These are phyloP conservation scores for Drosophila tani DNA, from an alignment of 1,140 invertebrate genomes.

Conservation along the genomic window DNA sequence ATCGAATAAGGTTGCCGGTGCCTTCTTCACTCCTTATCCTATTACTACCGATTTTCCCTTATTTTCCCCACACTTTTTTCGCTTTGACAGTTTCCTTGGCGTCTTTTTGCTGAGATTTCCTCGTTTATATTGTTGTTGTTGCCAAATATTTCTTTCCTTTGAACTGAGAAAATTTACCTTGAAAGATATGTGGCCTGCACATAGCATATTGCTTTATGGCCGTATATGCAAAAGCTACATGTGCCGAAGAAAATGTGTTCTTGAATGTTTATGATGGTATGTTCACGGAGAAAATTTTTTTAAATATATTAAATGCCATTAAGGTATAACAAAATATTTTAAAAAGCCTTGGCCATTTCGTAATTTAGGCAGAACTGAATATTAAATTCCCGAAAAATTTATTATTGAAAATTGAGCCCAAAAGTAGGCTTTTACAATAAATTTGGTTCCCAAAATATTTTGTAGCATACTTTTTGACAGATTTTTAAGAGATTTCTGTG, in stretches of 20 bases:
- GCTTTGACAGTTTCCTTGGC: slow-evolving; percentile 21
- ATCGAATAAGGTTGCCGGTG: slow-evolving; percentile 17
- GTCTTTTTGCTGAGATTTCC: slow-evolving; percentile 22
- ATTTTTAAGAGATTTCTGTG: neutral
- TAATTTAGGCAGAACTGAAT: too few species aligned
- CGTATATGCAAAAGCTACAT: slow-evolving; percentile 5
- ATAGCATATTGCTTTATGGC: slow-evolving; percentile 10
- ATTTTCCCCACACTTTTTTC: slow-evolving; percentile 20
- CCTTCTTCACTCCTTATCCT: slow-evolving; percentile 3
- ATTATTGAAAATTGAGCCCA: too few species aligned
- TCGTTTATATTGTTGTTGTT: slow-evolving; percentile 21
- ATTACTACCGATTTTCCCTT: slow-evolving; percentile 8
- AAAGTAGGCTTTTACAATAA: neutral
- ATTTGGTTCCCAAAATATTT: neutral
- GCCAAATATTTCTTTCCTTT: slow-evolving; percentile 57
- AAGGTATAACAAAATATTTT: too few species aligned
- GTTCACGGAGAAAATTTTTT: slow-evolving; percentile 1
- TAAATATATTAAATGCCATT: neutral
- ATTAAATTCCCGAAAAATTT: too few species aligned
- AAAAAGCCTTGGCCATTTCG: too few species aligned
- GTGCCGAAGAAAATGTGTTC: slow-evolving; percentile 6
- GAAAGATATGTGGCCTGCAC: slow-evolving; percentile 36
- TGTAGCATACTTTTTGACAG: too few species aligned
- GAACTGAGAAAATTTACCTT: slow-evolving; percentile 61
- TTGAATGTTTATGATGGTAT: slow-evolving; percentile 10